Evolutionary conservation across 2,113 vertebrate species (phyloP), one percentile per base, ranked within the genome.

Genomic region (Sapajus apella): DNA sequence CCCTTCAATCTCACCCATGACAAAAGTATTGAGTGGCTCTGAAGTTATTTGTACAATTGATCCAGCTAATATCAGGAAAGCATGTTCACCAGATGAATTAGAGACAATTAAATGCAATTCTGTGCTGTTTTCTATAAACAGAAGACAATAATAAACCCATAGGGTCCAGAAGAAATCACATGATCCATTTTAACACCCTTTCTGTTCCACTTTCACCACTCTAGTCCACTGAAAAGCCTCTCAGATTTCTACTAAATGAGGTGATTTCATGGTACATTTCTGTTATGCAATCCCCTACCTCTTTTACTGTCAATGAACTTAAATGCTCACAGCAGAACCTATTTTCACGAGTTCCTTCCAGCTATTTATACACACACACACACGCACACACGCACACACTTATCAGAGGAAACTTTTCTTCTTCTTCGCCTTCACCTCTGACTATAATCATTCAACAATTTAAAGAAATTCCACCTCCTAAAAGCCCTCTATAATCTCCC

Each of bases 41-140:
- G 75, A 90, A 97, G 70, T 96, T 84, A 91, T 85, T 91, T 92
- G 84, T 82, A 80, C 80, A 87, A 32, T 90, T 56, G 95, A 93
- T 81, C 50, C 37, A 40, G 20, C 23, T 40, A 47, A 40, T 87
- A 95, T 12, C 37, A 81, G 66, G 68, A 86, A 10, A 95, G 50
- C 4, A 5, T 73, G 79, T 61, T 86, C 13, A 11, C 47, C 9
- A 50, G 55, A 87, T 83, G 77, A 92, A 86, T 92, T 77, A 87
- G 55, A 91, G 66, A 50, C 92, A 90, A 91, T 91, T 80, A 94
- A 97, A 61, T 27, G 40, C 35, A 80, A 27, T 27, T 20, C 18
- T 77, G 40, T 75, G 72, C 37, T 56, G 14, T 81, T 87, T 94
- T 66, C 35, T 85, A n/a, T 17, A 68, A 13, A 61, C 8, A 96